Evolutionary conservation across 2,888 invertebrate genomes (phyloP), one percentile per base, ranked within the genome.

Genomic region (Drosophila ezoana): DNA sequence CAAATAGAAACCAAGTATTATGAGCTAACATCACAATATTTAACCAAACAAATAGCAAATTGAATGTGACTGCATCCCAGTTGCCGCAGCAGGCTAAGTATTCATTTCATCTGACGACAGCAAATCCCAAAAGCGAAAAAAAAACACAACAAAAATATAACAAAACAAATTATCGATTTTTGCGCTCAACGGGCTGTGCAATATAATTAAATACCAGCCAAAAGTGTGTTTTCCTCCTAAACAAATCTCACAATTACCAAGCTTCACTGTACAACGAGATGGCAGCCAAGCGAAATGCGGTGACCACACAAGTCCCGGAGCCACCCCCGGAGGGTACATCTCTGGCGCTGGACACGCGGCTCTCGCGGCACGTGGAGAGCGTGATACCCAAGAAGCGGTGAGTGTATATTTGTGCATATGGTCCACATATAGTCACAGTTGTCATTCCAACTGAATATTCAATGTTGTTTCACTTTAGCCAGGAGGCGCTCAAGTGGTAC

Each of bases 401-500:
- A 79, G 90, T 66, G 14, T 53, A 48, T 28, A 13, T 38, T 10
- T 35, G 3, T 18, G 28, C 14, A 3, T 4, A 28, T 16, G 32
- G n/a, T n/a, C n/a, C n/a, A 3, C 45, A 41, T 14, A 4, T 13
- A 1, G 11, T 18, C n/a, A 4, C 11, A 5, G 49, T 52, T 63
- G 57, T 8, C 70, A 63, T 32, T 14, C 1, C 8, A 20, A 13
- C 38, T 56, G 18, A 18, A 48, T n/a, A 18, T 14, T 33, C 37
- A 4, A 18, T 18, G 14, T 10, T 18, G 14, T 10, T 52, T 62
- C 93, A 43, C 37, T 63, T 6, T 28, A 98, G 98, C 88, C 97
- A 98, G 93, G 96, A 98, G 57, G 92, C 97, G 37, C 93, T 99
- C 53, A 99, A 98, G 93, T 99, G 99, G 99, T 98, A 99, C 93